A percentile compares a stretch with the other conserved stretches of the same genome.
Conservation (phyloP, 2,113 vertebrate genomes). For the Xenopus borealis region DNA sequence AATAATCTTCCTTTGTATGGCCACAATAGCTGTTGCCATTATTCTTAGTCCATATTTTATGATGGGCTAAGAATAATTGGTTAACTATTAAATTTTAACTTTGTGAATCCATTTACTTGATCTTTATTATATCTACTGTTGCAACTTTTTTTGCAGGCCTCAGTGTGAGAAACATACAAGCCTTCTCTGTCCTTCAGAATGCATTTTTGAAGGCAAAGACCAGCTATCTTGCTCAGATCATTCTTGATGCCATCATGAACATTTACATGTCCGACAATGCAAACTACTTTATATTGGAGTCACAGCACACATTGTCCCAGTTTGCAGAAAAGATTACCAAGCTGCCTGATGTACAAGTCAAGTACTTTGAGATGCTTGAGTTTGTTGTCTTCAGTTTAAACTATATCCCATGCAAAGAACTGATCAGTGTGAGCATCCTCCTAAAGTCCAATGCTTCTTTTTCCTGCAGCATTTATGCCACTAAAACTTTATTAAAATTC, state of each 20-base stretch:
- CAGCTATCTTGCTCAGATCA: conserved; percentile 82
- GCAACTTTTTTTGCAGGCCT: conserved; percentile 69
- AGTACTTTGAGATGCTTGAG: conserved; percentile 96
- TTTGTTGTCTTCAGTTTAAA: conserved; percentile 95
- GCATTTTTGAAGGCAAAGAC: conserved; percentile 93
- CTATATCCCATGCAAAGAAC: conserved; percentile 97
- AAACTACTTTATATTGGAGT: conserved; percentile 97
- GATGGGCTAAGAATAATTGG: too few species aligned
- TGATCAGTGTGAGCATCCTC: conserved; percentile 95
- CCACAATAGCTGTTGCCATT: too few species aligned
- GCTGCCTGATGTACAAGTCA: conserved; percentile 86
- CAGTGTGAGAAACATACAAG: conserved; percentile 91
- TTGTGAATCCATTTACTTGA: too few species aligned
- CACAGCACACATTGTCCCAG: conserved; percentile 92
- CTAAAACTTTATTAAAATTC: conserved; percentile 86
- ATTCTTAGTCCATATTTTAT: too few species aligned
- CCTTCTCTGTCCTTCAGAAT: conserved; percentile 93
- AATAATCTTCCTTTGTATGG: too few species aligned
- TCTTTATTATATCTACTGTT: too few species aligned
- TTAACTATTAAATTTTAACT: too few species aligned
- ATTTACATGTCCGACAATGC: conserved; percentile 89
- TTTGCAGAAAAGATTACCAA: conserved; percentile 90
- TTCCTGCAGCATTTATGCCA: conserved; percentile 87
- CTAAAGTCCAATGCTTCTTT: conserved; percentile 89
- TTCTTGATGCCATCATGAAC: conserved; percentile 91